Evolutionary conservation across 2,888 invertebrate genomes (phyloP).

Genomic region (Lysandra bellargus): DNA sequence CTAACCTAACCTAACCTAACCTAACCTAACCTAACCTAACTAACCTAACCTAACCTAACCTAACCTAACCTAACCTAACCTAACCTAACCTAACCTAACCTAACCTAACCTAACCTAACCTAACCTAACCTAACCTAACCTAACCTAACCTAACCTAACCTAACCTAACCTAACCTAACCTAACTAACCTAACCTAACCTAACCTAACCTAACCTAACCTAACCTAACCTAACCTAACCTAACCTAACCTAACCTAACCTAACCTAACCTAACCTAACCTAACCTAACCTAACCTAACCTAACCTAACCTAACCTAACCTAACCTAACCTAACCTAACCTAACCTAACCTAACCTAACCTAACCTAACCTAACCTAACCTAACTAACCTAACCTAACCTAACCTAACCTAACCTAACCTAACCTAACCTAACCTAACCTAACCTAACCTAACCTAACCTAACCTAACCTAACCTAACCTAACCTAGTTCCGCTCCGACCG

Average conservation of each 20-base stretch:
- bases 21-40: conserved; percentile 36
- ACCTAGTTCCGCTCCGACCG: not conserved
- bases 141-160: no score
- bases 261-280: conserved; percentile 37
- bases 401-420: conserved; percentile 43
- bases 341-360: conserved; percentile 40
- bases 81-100: conserved; percentile 23
- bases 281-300: conserved; percentile 38
- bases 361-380: conserved; percentile 39
- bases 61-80: conserved; percentile 38
- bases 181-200: conserved; percentile 22
- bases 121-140: no score
- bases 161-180: conserved; percentile 33
- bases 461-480: conserved; percentile 8
- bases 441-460: conserved; percentile 34
- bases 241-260: conserved; percentile 36
- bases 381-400: conserved; percentile 39
- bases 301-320: conserved; percentile 40
- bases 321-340: conserved; percentile 41
- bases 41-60: conserved; percentile 34
- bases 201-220: no score
- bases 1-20: conserved; percentile 34
- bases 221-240: no score
- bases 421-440: conserved; percentile 42
- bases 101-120: conserved; percentile 34